Conservation (phyloP, 2,888 invertebrate genomes). For the Leptopilina syphax region DNA sequence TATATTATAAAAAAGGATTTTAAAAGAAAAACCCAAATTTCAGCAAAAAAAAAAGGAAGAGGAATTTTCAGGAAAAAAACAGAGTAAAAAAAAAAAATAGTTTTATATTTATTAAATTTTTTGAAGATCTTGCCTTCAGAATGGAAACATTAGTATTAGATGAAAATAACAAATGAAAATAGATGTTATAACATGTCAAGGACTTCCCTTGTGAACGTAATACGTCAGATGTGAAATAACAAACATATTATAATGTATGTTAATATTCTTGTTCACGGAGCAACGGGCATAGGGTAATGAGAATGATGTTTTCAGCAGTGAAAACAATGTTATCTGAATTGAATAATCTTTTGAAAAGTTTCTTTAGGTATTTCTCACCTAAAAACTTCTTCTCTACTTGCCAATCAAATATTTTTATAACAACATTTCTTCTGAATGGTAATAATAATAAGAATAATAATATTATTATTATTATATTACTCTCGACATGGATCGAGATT, state of each 20-base stretch:
- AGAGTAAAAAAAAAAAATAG: too few relatives aligned
- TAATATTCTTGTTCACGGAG: constrained; percentile 47
- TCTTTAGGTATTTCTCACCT: constrained; percentile 63
- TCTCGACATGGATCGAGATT: too few relatives aligned
- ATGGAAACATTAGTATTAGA: neutral
- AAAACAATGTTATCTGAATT: constrained; percentile 70
- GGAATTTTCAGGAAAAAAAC: too few relatives aligned
- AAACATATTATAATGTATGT: constrained; percentile 16
- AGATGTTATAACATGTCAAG: neutral
- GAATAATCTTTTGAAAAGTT: constrained; percentile 61
- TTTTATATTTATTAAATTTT: neutral
- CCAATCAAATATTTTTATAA: constrained; percentile 9
- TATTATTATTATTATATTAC: too few relatives aligned
- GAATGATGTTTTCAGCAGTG: constrained; percentile 62
- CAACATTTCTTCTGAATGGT: neutral
- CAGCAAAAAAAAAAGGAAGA: too few relatives aligned
- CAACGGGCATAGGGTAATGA: constrained; percentile 55
- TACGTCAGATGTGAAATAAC: neutral
- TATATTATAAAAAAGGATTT: too few relatives aligned
- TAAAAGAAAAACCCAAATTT: too few relatives aligned
- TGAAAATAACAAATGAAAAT: neutral
- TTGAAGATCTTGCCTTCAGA: neutral
- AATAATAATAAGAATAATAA: neutral
- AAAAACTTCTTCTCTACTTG: neutral
- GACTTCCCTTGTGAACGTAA: neutral